Percentiles rank a stretch among this genome's conserved stretches.
Evolutionary conservation across 1,140 invertebrate species (phyloP).

Genomic region (Drosophila athabasca): DNA sequence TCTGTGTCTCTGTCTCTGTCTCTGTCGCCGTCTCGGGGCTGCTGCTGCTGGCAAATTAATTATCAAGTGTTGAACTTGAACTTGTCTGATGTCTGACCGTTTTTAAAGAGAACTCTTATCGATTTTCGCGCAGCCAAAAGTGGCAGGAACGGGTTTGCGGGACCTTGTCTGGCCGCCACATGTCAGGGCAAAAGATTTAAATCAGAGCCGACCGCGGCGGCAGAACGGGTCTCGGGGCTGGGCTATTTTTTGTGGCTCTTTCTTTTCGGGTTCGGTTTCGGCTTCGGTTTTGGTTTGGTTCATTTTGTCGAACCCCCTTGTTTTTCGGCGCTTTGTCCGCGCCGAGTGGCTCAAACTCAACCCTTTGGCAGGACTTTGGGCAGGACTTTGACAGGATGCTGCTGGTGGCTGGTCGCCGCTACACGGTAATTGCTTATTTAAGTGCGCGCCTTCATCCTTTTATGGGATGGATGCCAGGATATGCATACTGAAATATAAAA

Average conservation of each 20-base stretch:
- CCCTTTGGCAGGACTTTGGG: slow-evolving; percentile 65
- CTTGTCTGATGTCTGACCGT: slow-evolving; percentile 34
- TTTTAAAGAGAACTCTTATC: slow-evolving; percentile 59
- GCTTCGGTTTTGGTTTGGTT: slow-evolving; percentile 21
- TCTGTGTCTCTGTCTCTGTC: too few species aligned
- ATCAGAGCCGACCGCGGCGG: slow-evolving; percentile 67
- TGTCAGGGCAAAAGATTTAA: slow-evolving; percentile 76
- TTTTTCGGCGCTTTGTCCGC: slow-evolving; percentile 44
- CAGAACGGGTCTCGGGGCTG: too few species aligned
- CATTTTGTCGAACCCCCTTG: slow-evolving; percentile 34
- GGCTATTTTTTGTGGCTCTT: slow-evolving; percentile 3
- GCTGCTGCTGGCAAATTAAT: slow-evolving; percentile 59
- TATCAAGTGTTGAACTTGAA: slow-evolving; percentile 81
- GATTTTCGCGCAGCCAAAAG: slow-evolving; percentile 44
- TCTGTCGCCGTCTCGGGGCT: neutral
- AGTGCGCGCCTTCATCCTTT: slow-evolving; percentile 76
- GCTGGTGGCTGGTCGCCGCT: slow-evolving; percentile 51
- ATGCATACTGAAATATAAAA: slow-evolving; percentile 43
- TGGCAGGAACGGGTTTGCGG: neutral
- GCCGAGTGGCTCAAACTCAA: slow-evolving; percentile 52
- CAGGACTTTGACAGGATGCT: slow-evolving; percentile 76
- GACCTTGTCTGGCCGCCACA: slow-evolving; percentile 65
- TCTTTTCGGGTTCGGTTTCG: slow-evolving; percentile 30
- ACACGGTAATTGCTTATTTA: slow-evolving; percentile 81
- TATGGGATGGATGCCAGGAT: slow-evolving; percentile 69